Percentiles rank a stretch among this genome's conserved stretches.
These are phyloP conservation scores for Emydoidea blandingii DNA, from an alignment of 2,797 vertebrate species.

Conservation along the genomic window DNA sequence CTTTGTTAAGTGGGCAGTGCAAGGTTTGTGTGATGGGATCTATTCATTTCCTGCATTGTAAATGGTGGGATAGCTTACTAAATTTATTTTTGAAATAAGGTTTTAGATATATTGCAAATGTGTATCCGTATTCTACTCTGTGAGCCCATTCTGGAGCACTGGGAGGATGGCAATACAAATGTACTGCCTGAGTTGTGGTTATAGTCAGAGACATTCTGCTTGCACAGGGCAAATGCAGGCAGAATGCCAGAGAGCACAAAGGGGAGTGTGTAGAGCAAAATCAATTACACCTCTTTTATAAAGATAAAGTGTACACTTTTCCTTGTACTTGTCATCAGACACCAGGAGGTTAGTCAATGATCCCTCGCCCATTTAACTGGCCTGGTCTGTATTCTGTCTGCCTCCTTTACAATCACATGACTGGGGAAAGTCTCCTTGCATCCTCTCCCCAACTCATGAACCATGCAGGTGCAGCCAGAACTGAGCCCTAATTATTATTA, in stretches of 20 bases:
- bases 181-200: background rate
- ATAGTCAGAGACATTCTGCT: background rate
- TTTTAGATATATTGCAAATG: slow-evolving; percentile 42
- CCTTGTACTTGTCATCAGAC: background rate
- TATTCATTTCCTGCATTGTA: slow-evolving; percentile 58
- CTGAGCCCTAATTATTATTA: background rate
- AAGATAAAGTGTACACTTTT: accelerated
- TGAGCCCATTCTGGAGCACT: background rate
- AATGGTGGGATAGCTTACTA: slow-evolving; percentile 24
- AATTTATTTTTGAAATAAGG: background rate
- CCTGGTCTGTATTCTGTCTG: background rate
- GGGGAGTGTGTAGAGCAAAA: background rate
- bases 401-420: background rate
- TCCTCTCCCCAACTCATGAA: background rate
- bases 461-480: accelerated
- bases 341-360: background rate
- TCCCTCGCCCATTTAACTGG: background rate
- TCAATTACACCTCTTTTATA: background rate
- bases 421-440: background rate
- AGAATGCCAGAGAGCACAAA: background rate
- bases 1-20: slow-evolving; percentile 29
- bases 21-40: background rate
- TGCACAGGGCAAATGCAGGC: background rate
- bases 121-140: background rate
- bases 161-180: slow-evolving; percentile 32